Conservation (phyloP, 2,888 invertebrate species). For the Oasisia sp. region DNA sequence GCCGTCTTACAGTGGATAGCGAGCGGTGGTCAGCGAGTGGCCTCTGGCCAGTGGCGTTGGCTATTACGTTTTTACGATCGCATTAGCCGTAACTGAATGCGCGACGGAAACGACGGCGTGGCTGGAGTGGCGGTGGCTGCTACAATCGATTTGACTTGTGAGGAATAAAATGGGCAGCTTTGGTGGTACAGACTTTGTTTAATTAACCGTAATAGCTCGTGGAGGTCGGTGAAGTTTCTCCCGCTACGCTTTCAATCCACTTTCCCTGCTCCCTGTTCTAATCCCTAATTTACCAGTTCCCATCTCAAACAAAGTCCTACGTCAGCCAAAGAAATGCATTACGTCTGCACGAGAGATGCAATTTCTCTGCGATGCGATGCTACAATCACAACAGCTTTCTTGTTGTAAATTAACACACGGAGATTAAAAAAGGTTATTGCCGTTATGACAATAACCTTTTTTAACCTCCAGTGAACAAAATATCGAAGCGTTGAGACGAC, state of each 20-base stretch:
- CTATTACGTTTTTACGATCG: conserved; percentile 9
- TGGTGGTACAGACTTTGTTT: background rate
- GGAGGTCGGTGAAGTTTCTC: background rate
- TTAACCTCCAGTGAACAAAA: background rate
- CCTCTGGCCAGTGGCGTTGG: background rate
- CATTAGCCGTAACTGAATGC: conserved; percentile 5
- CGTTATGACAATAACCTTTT: background rate
- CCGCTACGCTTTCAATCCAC: background rate
- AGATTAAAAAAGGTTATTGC: no score
- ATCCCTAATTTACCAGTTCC: background rate
- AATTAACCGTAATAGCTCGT: background rate
- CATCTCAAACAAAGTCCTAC: background rate
- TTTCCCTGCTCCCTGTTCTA: background rate
- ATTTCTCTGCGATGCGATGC: background rate
- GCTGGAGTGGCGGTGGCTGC: background rate
- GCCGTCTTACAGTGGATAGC: background rate
- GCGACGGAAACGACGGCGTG: background rate
- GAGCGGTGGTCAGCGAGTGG: background rate
- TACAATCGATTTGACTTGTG: background rate
- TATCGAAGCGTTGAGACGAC: background rate
- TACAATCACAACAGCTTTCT: background rate
- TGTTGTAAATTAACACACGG: background rate
- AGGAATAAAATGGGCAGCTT: background rate
- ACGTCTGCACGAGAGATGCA: background rate
- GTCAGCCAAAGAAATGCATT: background rate